phyloP scores from a whole-genome alignment of 1,140 invertebrate species.

The Epicauta chinensis region DNA sequence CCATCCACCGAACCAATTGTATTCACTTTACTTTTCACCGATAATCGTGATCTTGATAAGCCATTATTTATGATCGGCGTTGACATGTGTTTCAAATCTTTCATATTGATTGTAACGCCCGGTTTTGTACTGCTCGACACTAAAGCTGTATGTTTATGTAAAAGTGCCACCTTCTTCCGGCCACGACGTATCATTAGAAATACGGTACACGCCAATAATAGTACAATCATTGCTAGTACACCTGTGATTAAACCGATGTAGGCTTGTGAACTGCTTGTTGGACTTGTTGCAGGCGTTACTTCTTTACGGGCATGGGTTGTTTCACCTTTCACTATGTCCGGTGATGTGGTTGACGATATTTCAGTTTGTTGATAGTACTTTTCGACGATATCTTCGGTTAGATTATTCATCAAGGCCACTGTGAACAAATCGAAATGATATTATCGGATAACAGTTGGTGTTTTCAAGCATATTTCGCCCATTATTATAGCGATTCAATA shows the following conservation, averaged over 20 bases:
- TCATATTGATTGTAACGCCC: conserved; percentile 59
- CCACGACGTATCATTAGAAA: conserved; percentile 66
- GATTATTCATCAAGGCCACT: conserved; percentile 44
- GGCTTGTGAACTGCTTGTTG: conserved; percentile 56
- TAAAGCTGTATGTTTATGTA: conserved; percentile 62
- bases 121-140: conserved; percentile 44
- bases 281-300: conserved; percentile 57
- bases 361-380: conserved; percentile 43
- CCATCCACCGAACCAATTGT: conserved; percentile 27
- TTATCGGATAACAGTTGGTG: neutral
- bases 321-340: conserved; percentile 32
- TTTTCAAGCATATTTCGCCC: neutral
- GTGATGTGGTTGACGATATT: conserved; percentile 33
- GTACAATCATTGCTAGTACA: conserved; percentile 62
- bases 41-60: conserved; percentile 47
- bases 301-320: conserved; percentile 43
- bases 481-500: neutral
- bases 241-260: conserved; percentile 78
- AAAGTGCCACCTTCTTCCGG: conserved; percentile 56
- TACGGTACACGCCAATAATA: conserved; percentile 61
- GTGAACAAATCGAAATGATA: conserved; percentile 29
- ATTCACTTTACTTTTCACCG: conserved; percentile 44
- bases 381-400: conserved; percentile 43
- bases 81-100: conserved; percentile 51
- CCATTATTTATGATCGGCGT: conserved; percentile 54